A percentile compares a stretch with the other conserved stretches of the same genome.
Conservation (phyloP, 2,797 vertebrate species). For the Myotis planiceps region DNA sequence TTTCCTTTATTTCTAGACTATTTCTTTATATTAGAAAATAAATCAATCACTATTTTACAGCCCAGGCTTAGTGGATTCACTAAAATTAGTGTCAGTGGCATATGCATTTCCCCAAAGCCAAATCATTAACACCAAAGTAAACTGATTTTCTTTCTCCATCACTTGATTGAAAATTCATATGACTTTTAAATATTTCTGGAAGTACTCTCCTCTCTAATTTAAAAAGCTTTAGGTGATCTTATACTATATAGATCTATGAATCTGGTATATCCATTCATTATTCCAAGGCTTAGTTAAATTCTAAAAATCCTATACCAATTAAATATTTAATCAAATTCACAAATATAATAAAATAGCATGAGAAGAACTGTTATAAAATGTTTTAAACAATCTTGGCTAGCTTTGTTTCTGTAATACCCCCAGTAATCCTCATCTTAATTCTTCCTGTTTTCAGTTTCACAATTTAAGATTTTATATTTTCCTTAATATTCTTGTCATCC, state of each 20-base stretch:
- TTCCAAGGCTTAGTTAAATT: not conserved
- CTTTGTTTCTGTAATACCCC: not conserved
- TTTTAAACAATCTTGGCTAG: not conserved
- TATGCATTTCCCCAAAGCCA: not conserved
- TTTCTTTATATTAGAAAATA: constrained; percentile 66
- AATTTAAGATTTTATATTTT: not conserved
- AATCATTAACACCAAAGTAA: not conserved
- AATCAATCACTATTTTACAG: not conserved
- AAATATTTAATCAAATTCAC: not conserved
- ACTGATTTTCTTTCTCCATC: not conserved
- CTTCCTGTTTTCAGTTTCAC: not conserved
- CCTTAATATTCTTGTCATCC: not conserved
- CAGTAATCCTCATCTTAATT: not conserved
- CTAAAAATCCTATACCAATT: not conserved
- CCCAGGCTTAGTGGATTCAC: not conserved
- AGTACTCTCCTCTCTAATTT: not conserved
- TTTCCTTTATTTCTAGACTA: constrained; percentile 11
- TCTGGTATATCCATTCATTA: not conserved
- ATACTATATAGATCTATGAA: not conserved
- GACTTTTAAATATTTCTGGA: not conserved
- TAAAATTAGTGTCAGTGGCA: constrained; percentile 21
- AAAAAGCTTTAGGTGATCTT: not conserved
- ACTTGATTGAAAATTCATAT: not conserved
- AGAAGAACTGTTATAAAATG: not conserved
- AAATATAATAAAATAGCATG: not conserved